Conservation (phyloP, 2,797 vertebrate genomes). For the Myioborus melanocephalus region DNA sequence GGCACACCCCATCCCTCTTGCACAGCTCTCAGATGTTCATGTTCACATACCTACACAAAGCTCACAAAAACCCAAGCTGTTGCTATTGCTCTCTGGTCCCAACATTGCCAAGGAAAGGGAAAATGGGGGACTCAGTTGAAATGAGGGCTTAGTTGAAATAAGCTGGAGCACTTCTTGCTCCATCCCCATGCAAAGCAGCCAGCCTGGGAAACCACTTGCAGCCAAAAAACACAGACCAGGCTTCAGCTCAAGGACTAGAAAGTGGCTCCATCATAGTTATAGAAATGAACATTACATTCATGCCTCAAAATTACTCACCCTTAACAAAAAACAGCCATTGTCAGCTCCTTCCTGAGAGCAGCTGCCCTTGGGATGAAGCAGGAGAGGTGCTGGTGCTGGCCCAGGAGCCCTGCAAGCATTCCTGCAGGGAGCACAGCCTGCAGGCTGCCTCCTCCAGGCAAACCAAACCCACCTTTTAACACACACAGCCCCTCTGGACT, state of each 20-base stretch:
- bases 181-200: rapidly evolving
- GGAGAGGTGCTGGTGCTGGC: not conserved
- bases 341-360: not conserved
- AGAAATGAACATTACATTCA: not conserved
- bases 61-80: not conserved
- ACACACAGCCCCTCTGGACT: not conserved
- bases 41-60: not conserved
- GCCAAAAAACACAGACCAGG: not conserved
- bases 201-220: not conserved
- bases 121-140: not conserved
- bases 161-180: not conserved
- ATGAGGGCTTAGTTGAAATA: rapidly evolving
- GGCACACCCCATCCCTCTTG: no score
- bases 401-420: not conserved
- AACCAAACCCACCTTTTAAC: rapidly evolving
- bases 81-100: not conserved
- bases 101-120: rapidly evolving
- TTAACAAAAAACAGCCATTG: not conserved
- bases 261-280: not conserved
- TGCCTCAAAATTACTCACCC: not conserved
- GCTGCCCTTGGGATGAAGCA: not conserved
- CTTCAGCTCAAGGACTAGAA: not conserved
- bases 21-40: not conserved
- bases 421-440: not conserved
- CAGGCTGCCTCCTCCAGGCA: rapidly evolving